Conservation (phyloP, 2,797 vertebrate genomes). For the Lemur catta region DNA sequence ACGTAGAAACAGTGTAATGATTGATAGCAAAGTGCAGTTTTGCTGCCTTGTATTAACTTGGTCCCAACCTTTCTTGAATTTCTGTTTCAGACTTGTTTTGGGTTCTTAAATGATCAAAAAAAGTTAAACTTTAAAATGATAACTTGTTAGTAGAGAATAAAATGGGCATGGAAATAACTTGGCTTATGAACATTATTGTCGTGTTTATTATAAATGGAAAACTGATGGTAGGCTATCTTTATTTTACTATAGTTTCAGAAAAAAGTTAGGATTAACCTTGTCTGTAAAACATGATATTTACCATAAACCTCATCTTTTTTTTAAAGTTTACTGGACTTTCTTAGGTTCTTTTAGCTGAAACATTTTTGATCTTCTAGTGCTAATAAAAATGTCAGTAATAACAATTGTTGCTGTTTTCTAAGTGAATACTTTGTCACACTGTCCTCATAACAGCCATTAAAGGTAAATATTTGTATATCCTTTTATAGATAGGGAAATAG, state of each 20-base stretch:
- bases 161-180: neutral
- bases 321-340: neutral
- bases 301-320: neutral
- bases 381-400: constrained; percentile 20
- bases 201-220: constrained; percentile 17
- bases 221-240: constrained; percentile 36
- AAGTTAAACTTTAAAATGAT: constrained; percentile 53
- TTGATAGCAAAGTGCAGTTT: constrained; percentile 50
- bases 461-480: neutral
- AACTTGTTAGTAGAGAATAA: constrained; percentile 54
- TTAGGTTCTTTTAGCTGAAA: constrained; percentile 32
- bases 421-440: neutral
- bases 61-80: neutral
- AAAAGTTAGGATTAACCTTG: constrained; percentile 26
- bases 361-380: neutral
- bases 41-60: constrained; percentile 47
- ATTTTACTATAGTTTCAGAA: constrained; percentile 51
- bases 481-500: neutral
- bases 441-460: neutral
- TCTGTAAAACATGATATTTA: constrained; percentile 5
- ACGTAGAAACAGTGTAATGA: constrained; percentile 21
- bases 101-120: constrained; percentile 46
- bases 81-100: constrained; percentile 42
- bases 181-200: neutral
- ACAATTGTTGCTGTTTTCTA: neutral